Evolutionary conservation across 2,888 invertebrate genomes (phyloP), one percentile per base, ranked within the genome.

Genomic region (Dynastes hyllus): DNA sequence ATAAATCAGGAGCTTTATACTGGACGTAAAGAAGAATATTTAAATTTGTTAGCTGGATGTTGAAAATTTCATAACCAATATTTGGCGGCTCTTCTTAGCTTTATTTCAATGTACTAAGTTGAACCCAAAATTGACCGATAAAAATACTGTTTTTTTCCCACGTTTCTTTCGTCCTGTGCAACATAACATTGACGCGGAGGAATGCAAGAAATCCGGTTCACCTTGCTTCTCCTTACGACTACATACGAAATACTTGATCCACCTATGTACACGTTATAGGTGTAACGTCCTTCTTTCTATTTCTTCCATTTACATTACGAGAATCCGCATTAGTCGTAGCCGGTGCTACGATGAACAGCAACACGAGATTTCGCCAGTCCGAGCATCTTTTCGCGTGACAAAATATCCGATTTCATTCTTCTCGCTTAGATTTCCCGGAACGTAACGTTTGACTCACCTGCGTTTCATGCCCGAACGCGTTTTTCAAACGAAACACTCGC

Each of bases 141-240:
- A 13, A 22, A 3, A 55, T 11, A 16, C 8, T 22, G n/a, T 22
- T 5, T 37, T 4, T n/a, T 22, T 55, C 0, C n/a, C n/a, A 3
- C 9, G 29, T 13, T 11, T 45, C 45, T 11, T 45, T 11, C 11
- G 8, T 8, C 45, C 11, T 8, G 45, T 45, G 45, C 8, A 45
- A 45, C 40, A 9, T 6, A 4, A 32, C 4, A 63, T 11, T 63
- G n/a, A 55, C 55, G 16, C 40, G 40, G 3, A 69, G 50, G 51
- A 32, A 69, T 69, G 51, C 50, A 50, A 69, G 27, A 50, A 69
- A 69, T 69, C 51, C 69, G 51, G 69, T 16, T 69, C 8, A 69
- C 69, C 69, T 69, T 51, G 69, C 40, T 51, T 27, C 16, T 29
- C 32, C 32, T 40, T 37, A 66, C 66, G 37, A 40, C 55, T 22